Evolutionary conservation across 2,113 vertebrate species (phyloP).

Genomic region (Lota lota): DNA sequence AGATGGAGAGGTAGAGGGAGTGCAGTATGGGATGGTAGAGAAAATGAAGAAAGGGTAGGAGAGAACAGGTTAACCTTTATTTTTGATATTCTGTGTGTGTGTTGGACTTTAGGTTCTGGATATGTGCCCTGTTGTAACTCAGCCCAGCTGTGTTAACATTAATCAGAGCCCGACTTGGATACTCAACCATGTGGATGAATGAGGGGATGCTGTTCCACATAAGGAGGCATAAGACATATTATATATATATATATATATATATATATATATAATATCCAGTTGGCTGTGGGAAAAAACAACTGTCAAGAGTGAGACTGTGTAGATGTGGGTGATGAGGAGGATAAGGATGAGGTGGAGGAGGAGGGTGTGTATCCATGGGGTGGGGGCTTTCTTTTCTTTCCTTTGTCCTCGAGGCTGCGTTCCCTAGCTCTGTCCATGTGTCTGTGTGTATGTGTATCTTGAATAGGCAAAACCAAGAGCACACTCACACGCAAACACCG

Average conservation of each 20-base stretch:
- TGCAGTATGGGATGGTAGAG: too few relatives aligned
- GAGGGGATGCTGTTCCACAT: neutral
- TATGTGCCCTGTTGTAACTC: neutral
- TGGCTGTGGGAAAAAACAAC: too few relatives aligned
- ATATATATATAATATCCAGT: too few relatives aligned
- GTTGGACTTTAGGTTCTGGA: too few relatives aligned
- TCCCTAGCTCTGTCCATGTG: neutral
- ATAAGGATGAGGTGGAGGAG: neutral
- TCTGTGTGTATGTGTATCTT: neutral
- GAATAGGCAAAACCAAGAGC: too few relatives aligned
- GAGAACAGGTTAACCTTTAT: too few relatives aligned
- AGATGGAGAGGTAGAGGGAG: neutral
- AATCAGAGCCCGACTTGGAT: slow-evolving; percentile 8
- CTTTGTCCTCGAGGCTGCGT: too few relatives aligned
- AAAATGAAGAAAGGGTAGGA: too few relatives aligned
- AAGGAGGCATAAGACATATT: neutral
- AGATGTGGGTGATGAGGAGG: too few relatives aligned
- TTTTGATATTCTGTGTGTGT: neutral
- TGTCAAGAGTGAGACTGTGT: too few relatives aligned
- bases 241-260: too few relatives aligned
- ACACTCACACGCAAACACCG: neutral
- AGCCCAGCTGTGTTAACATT: slow-evolving; percentile 16
- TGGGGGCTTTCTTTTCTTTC: too few relatives aligned
- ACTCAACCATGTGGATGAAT: neutral
- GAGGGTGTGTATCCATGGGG: neutral